phyloP scores from a whole-genome alignment of 37 sponge, comb jelly and placozoan genomes.

The Cladorhizidae sp. region DNA sequence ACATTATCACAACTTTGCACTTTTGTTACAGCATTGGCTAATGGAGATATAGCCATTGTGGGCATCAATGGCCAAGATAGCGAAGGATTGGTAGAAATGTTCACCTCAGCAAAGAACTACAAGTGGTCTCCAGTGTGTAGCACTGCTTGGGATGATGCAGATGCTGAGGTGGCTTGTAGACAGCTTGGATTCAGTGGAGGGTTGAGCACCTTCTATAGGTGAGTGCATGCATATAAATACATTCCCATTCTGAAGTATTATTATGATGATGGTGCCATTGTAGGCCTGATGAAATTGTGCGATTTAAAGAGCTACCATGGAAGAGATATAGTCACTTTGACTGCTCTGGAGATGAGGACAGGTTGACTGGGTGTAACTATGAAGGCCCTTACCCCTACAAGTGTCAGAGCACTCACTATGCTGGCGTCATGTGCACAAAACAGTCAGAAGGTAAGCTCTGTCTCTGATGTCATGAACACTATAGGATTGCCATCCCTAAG shows the following conservation, averaged over 20 bases:
- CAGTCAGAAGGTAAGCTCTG: too few relatives aligned
- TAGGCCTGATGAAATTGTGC: neutral
- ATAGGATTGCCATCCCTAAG: too few relatives aligned
- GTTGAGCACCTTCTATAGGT: conserved; percentile 13
- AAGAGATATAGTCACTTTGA: conserved; percentile 18
- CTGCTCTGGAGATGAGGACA: conserved; percentile 17
- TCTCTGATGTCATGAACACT: too few relatives aligned
- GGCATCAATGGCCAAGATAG: conserved; percentile 3
- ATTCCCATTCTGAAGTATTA: neutral
- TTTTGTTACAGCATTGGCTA: neutral
- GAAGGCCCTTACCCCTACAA: conserved; percentile 7
- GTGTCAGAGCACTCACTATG: conserved; percentile 22
- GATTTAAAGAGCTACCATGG: neutral
- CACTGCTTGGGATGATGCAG: conserved; percentile 22
- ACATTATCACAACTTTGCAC: neutral
- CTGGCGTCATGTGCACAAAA: conserved; percentile 26
- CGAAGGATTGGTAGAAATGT: conserved; percentile 40
- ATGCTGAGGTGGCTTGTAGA: conserved; percentile 19
- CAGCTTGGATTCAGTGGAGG: conserved; percentile 36
- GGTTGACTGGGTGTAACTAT: conserved; percentile 3
- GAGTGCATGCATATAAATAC: neutral
- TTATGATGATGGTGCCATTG: neutral
- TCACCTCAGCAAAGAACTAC: neutral
- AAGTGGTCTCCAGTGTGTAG: conserved; percentile 42
- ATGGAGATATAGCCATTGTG: conserved; percentile 22